Base-by-base conservation (phyloP, 2,888 invertebrate species). In the Clistopyga incitator region DNA sequence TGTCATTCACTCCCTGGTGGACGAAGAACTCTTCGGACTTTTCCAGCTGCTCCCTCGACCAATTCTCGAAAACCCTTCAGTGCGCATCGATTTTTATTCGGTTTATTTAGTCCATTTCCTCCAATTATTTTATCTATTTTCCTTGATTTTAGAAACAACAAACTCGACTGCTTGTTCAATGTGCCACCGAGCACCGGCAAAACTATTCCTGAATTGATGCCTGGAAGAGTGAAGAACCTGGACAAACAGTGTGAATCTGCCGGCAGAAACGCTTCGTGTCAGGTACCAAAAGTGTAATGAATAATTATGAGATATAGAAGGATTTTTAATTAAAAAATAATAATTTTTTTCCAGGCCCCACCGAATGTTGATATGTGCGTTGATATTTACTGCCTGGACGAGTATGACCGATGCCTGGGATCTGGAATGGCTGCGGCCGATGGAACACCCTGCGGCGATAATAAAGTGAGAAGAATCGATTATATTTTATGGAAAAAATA, bases 1-100 rank as follows among this genome's bases (percentile, higher is more conserved):
- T 83, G 82, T 68, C 80, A 6, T 29, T 13, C 3, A 25, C 13
- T 6, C 54, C 64, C 0, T 47, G 2, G 15, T 70, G 47, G 47
- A 74, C 77, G 3, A 50, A 2, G 1, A 81, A 84, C n/a, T 71
- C 84, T 20, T 70, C 80, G 3, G 61, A 74, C 15, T 84, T 84
- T 18, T 84, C 80, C 8, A 18, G 13, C 1, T 84, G 83, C 45
- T 83, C 83, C 8, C 3, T 67, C 2, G 11, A 42, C 0, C 0
- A n/a, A 6, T 68, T 83, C 8, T 34, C 80, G 1, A 6, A 1
- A 2, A 0, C 6, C 20, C 15, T 81, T 29, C 29, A 72, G 81
- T 81, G 47, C 6, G 71, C 23, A 13, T 64, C n/a, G n/a, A n/a
- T 4, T n/a, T n/a, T n/a, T n/a, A n/a, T n/a, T n/a, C n/a, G n/a